Evolutionary conservation across 1,140 invertebrate species (phyloP).

Genomic region (Laupala kohalensis): DNA sequence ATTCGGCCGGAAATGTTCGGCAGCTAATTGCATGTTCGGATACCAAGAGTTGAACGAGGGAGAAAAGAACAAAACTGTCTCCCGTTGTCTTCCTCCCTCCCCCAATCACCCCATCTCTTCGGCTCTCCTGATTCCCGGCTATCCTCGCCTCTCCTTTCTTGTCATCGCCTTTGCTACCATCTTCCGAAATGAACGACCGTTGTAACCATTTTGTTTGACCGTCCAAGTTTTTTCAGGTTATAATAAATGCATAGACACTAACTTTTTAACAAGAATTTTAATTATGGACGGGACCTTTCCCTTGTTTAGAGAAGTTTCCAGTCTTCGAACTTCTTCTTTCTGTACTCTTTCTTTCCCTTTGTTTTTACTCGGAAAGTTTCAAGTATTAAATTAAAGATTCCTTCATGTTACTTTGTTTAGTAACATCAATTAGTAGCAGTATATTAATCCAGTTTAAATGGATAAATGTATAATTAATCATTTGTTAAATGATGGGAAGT

Average conservation of each 20-base stretch:
- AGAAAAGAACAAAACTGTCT: too few relatives aligned
- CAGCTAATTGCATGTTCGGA: neutral
- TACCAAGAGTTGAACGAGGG: too few relatives aligned
- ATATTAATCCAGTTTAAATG: neutral
- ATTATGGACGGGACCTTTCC: neutral
- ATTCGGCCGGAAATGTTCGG: neutral
- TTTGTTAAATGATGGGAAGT: neutral
- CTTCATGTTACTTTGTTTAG: neutral
- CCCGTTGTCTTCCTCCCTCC: too few relatives aligned
- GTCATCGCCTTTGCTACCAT: neutral
- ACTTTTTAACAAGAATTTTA: neutral
- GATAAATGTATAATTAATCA: neutral
- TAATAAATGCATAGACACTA: neutral
- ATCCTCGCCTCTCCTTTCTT: too few relatives aligned
- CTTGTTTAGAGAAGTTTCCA: neutral
- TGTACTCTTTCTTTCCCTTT: too few relatives aligned
- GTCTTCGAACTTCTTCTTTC: too few relatives aligned
- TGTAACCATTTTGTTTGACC: neutral
- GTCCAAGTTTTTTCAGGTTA: neutral
- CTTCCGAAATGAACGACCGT: neutral
- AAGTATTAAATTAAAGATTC: neutral
- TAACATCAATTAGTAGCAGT: neutral
- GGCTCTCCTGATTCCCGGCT: neutral
- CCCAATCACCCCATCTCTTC: too few relatives aligned
- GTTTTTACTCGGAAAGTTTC: neutral